phyloP scores from a whole-genome alignment of 1,140 invertebrate species.

The Orchesella cincta region DNA sequence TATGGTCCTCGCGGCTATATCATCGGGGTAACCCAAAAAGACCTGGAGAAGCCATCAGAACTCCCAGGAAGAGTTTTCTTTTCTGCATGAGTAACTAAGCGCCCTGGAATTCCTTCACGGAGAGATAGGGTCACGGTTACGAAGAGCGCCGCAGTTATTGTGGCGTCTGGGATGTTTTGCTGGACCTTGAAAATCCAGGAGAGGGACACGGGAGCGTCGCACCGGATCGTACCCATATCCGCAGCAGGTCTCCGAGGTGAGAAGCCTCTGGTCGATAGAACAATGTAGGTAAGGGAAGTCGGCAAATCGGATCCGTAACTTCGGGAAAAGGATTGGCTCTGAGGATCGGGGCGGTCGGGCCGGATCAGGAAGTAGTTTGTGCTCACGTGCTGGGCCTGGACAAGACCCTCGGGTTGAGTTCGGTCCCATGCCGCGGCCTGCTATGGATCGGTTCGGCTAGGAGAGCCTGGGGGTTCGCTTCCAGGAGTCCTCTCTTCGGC shows the following conservation, averaged over 20 bases:
- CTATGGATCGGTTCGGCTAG: slow-evolving; percentile 40
- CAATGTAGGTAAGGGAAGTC: slow-evolving; percentile 87
- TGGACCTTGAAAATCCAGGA: slow-evolving; percentile 76
- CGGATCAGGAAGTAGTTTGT: slow-evolving; percentile 43
- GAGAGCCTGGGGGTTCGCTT: slow-evolving; percentile 28
- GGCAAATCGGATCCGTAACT: slow-evolving; percentile 80
- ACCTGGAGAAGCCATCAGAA: no score
- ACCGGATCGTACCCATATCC: slow-evolving; percentile 73
- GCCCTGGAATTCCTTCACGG: slow-evolving; percentile 65
- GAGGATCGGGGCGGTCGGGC: slow-evolving; percentile 58
- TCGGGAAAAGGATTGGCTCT: slow-evolving; percentile 78
- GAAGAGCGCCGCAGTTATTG: slow-evolving; percentile 71
- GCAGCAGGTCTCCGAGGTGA: slow-evolving; percentile 86
- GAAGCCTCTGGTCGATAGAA: slow-evolving; percentile 84
- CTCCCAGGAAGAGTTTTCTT: no score
- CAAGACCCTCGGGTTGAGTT: slow-evolving; percentile 38
- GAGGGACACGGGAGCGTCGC: slow-evolving; percentile 65
- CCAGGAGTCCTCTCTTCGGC: slow-evolving; percentile 35
- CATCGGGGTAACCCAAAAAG: no score
- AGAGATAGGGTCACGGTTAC: slow-evolving; percentile 70
- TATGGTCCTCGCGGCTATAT: no score
- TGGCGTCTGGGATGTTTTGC: slow-evolving; percentile 68
- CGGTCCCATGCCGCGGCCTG: slow-evolving; percentile 38
- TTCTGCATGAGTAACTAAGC: no score
- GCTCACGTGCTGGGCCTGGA: slow-evolving; percentile 47